Evolutionary conservation across 2,888 invertebrate genomes (phyloP).

Genomic region (Sipha maydis): DNA sequence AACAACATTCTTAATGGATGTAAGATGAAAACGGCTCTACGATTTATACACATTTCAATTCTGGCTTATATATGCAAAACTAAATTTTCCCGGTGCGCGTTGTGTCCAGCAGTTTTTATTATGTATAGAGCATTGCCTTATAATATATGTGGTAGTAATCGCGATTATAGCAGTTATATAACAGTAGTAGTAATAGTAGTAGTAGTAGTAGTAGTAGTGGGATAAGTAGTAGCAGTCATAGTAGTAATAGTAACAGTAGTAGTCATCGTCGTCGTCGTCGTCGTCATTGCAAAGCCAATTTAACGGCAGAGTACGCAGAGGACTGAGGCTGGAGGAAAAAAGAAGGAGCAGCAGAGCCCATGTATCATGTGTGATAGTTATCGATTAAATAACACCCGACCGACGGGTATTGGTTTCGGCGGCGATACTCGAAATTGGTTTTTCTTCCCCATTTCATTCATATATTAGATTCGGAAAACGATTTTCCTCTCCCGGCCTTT

Average conservation of each 20-base stretch:
- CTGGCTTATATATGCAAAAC: constrained; percentile 36
- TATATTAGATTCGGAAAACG: constrained; percentile 63
- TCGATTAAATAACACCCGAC: constrained; percentile 64
- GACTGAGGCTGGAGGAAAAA: background rate
- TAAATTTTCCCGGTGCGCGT: background rate
- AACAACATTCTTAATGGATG: constrained; percentile 18
- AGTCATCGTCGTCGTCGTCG: constrained; percentile 12
- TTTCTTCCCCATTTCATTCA: constrained; percentile 64
- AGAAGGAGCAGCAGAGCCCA: constrained; percentile 45
- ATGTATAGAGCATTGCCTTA: background rate
- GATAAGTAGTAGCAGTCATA: background rate
- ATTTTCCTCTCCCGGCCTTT: constrained; percentile 44
- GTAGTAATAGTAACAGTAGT: constrained; percentile 5
- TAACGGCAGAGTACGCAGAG: constrained; percentile 61
- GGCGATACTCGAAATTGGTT: constrained; percentile 64
- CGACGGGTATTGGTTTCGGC: constrained; percentile 63
- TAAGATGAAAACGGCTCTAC: constrained; percentile 1
- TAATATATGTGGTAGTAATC: background rate
- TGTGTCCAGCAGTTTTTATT: background rate
- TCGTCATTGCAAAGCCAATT: constrained; percentile 57
- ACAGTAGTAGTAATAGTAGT: background rate
- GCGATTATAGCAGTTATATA: background rate
- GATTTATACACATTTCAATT: constrained; percentile 31
- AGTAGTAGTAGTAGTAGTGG: background rate
- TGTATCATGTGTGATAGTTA: constrained; percentile 63